These are phyloP conservation scores for Triplophysa yarkandensis DNA, from an alignment of 2,797 vertebrate genomes.

Conservation along the genomic window DNA sequence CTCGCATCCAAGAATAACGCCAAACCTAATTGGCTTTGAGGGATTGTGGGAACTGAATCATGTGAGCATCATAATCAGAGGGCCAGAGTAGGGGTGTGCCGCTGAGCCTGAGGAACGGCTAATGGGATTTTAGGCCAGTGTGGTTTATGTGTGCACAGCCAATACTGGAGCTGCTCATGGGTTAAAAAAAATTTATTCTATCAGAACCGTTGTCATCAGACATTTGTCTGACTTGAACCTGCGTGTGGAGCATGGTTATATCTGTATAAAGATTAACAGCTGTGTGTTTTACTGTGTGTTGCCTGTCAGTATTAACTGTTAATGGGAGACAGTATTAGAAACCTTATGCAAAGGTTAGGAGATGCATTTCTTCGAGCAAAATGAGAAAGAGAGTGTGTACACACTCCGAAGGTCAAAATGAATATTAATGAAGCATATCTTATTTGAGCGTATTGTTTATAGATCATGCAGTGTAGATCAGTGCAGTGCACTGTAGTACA, in stretches of 20 bases:
- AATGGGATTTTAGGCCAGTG: conserved; percentile 19
- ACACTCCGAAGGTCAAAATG: not conserved
- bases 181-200: conserved; percentile 6
- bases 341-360: conserved; percentile 36
- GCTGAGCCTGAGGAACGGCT: not conserved
- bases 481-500: not conserved
- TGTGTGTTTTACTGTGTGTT: conserved; percentile 43
- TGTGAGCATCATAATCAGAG: conserved; percentile 34
- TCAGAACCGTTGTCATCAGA: not conserved
- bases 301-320: conserved; percentile 56
- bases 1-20: conserved; percentile 28
- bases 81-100: conserved; percentile 3
- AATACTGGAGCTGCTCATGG: not conserved
- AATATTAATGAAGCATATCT: conserved; percentile 16
- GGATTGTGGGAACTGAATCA: conserved; percentile 31
- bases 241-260: conserved; percentile 52
- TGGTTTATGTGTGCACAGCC: conserved; percentile 14
- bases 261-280: conserved; percentile 41
- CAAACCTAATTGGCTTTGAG: conserved; percentile 22
- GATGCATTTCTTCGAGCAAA: conserved; percentile 25
- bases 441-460: not conserved
- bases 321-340: conserved; percentile 58
- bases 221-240: conserved; percentile 68
- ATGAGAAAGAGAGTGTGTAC: conserved; percentile 2
- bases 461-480: not conserved